These are phyloP conservation scores for Equus przewalskii DNA, from an alignment of 2,113 vertebrate species.

Conservation along the genomic window DNA sequence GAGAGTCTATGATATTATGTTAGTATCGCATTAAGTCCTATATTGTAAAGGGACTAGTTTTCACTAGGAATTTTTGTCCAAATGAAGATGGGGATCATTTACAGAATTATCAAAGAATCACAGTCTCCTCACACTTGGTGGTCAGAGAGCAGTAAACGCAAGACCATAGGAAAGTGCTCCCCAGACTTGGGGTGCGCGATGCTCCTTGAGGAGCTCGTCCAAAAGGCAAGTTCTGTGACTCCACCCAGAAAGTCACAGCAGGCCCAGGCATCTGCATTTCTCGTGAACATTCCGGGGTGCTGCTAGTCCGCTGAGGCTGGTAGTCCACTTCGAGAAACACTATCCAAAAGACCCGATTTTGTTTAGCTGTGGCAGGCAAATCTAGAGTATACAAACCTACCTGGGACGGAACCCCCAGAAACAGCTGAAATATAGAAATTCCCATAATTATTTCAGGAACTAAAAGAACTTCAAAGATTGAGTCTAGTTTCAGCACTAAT, in stretches of 20 bases:
- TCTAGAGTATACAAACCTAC: background rate
- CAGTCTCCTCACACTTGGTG: background rate
- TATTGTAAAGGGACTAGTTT: background rate
- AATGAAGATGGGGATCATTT: slow-evolving; percentile 19
- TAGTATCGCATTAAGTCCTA: background rate
- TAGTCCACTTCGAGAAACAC: background rate
- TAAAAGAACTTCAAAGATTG: slow-evolving; percentile 26
- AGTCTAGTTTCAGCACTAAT: slow-evolving; percentile 19
- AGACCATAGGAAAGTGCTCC: background rate
- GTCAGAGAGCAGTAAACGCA: background rate
- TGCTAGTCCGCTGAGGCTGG: background rate
- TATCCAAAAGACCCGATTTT: background rate
- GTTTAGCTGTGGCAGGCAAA: background rate
- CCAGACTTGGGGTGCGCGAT: background rate
- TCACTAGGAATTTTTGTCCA: background rate
- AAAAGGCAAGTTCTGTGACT: background rate
- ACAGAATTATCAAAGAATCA: background rate
- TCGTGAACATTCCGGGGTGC: background rate
- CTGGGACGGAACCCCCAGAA: background rate
- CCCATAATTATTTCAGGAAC: slow-evolving; percentile 48
- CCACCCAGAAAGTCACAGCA: background rate
- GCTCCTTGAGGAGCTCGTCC: background rate
- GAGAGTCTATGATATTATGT: background rate
- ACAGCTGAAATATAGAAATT: background rate
- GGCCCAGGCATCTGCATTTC: background rate